Conservation (phyloP, 2,113 vertebrate genomes). For the Peromyscus polionotus region DNA sequence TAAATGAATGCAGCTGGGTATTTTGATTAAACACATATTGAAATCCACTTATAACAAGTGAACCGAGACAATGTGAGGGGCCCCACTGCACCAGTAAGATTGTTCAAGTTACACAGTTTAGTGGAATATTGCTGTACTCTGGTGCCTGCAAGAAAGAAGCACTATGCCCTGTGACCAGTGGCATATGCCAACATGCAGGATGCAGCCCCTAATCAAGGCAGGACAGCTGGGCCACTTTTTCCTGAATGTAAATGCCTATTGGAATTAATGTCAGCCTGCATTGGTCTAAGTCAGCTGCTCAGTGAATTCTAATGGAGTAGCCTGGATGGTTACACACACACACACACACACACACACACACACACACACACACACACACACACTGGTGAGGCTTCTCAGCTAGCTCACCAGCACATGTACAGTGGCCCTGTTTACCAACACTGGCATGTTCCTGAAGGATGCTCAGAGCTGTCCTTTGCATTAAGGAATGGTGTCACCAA, state of each 20-base stretch:
- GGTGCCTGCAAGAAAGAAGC: background rate
- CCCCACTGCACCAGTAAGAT: background rate
- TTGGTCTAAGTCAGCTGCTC: background rate
- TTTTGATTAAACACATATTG: slow-evolving; percentile 78
- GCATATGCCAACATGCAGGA: accelerated
- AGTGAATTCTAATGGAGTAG: background rate
- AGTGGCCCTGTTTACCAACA: accelerated
- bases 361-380: background rate
- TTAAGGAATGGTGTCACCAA: too few relatives aligned
- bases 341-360: background rate
- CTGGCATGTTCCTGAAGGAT: background rate
- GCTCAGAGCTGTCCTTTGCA: background rate
- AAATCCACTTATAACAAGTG: slow-evolving; percentile 64
- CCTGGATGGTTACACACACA: background rate
- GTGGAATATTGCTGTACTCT: background rate
- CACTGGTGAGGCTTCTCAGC: background rate
- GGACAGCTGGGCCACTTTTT: background rate
- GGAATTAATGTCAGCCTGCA: background rate
- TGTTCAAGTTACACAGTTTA: slow-evolving; percentile 33
- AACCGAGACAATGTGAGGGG: slow-evolving; percentile 23
- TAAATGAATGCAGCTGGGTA: slow-evolving; percentile 68
- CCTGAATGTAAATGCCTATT: background rate
- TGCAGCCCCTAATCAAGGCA: accelerated
- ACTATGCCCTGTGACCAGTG: background rate
- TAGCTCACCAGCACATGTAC: background rate